Evolutionary conservation across 2,113 vertebrate species (phyloP).

Genomic region (Gopherus evgoodei): DNA sequence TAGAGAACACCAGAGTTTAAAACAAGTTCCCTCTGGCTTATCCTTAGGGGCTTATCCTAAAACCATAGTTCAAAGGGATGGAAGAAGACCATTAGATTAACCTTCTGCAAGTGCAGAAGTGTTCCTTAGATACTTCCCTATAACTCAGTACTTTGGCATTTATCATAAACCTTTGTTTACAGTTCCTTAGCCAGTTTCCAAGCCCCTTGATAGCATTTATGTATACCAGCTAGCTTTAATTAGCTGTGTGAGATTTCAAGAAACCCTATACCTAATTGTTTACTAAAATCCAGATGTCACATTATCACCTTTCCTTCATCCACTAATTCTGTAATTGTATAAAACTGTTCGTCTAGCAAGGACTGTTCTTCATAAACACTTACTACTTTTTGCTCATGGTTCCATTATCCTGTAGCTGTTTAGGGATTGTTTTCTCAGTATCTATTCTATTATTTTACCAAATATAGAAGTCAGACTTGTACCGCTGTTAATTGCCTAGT

Average conservation of each 20-base stretch:
- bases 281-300: neutral
- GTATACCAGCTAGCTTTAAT: neutral
- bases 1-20: neutral
- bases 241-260: neutral
- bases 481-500: neutral
- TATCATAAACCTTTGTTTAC: neutral
- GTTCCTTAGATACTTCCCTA: neutral
- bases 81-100: neutral
- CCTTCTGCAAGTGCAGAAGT: neutral
- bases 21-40: neutral
- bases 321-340: neutral
- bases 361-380: neutral
- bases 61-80: neutral
- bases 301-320: neutral
- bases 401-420: neutral
- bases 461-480: neutral
- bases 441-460: neutral
- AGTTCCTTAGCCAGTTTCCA: neutral
- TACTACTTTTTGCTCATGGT: neutral
- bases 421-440: neutral
- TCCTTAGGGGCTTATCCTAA: neutral
- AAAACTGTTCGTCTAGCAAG: neutral
- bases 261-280: neutral
- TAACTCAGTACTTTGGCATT: neutral
- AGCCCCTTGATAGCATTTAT: neutral